Base-by-base conservation (phyloP, 2,888 invertebrate genomes). In the Sinotaia quadrata region DNA sequence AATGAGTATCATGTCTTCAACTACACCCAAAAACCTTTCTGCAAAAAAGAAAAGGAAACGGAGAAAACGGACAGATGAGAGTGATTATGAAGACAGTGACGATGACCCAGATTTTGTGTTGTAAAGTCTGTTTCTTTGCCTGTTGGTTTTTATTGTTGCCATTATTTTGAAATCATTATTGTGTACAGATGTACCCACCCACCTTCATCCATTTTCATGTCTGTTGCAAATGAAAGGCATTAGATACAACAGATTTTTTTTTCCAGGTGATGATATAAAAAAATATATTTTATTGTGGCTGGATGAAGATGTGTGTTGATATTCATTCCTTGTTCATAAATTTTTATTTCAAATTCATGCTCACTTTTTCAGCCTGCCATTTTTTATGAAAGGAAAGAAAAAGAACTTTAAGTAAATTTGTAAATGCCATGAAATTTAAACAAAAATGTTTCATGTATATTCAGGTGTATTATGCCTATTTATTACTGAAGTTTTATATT, bases 71-170 rank as follows among this genome's bases (percentile, higher is more conserved):
- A 76, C 81, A 29, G 76, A 74, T 24, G 79, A 77, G 70, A 84
- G 82, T 73, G 80, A 81, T 49, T 84, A 84, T 61, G 82, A 82
- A 58, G 78, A 76, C 67, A 79, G 77, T 72, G 83, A 84, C 52
- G 76, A 75, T 60, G 84, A 85, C 68, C 84, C 82, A 41, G 85
- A 85, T 62, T 84, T 83, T 78, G 79, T 81, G 80, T 76, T 87
- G 86, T 63, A 86, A 84, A 68, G 65, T 52, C 18, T 65, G 66
- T 68, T 69, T 58, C 31, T 68, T 31, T 12, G 18, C 41, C 31
- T 66, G 27, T 33, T 54, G 44, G 34, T 67, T 18, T 15, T 41
- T 61, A 59, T 41, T 66, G 51, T 59, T 68, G 33, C 52, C 47
- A 37, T 15, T 54, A 37, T n/a, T n/a, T 65, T 68, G 37, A 27